Base-by-base conservation (phyloP, 2,113 vertebrate genomes). In the Scolopax mira region DNA sequence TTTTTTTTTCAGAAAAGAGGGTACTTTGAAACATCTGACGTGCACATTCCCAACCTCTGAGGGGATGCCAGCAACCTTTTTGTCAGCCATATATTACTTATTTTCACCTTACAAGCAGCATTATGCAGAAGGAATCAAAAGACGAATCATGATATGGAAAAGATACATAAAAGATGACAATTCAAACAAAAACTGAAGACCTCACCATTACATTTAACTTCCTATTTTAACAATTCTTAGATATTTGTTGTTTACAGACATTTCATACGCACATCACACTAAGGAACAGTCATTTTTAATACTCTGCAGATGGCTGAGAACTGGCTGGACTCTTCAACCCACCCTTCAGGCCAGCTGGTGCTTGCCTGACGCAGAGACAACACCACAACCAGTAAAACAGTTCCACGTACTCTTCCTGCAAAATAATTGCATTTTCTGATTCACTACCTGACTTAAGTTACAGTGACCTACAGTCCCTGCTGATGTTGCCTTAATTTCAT, bases 281-380 rank as follows among this genome's bases (percentile, higher is more conserved):
- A 23, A 27, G 23, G 31, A 79, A 71, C 11, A 49, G 27, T 13
- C 12, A n/a, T 58, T 71, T 72, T 23, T 9, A 39, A 17, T 24
- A 28, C 18, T 58, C 73, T 18, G 42, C 42, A 81, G 35, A 23
- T 21, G 41, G 39, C 54, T 44, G 22, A 64, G 35, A 69, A 75
- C 31, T 39, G 31, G 42, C 27, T 49, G 54, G 31, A 57, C 10
- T 42, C 55, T 62, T 41, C 13, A 1, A 48, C 55, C 17, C 41
- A 54, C 25, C 12, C 22, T 64, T 60, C 30, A 52, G 44, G 33
- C 48, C 62, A 79, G 49, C 54, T 30, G 21, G 21, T 48, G 66
- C 35, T 69, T 92, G 33, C 69, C 57, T 75, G 42, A 88, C 71
- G 46, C 54, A 94, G 72, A 91, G 55, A 89, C 77, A 93, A 81